Evolutionary conservation across 2,113 vertebrate species (phyloP).

Genomic region (Macroglossus sobrinus): DNA sequence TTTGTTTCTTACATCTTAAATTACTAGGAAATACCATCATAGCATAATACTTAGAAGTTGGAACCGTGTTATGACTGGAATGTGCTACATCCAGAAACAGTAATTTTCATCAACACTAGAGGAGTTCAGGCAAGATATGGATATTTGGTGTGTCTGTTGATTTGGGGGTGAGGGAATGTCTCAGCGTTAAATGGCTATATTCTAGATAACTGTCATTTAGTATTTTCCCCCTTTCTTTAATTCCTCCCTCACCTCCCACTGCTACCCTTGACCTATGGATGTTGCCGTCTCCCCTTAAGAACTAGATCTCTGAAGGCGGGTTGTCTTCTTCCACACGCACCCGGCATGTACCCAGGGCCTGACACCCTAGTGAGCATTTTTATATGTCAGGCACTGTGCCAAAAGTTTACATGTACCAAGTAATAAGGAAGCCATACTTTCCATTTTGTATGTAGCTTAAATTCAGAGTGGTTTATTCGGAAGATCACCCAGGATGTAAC

Average conservation of each 20-base stretch:
- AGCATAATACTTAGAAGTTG: not conserved
- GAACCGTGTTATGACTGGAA: not conserved
- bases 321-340: no score
- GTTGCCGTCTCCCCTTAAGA: no score
- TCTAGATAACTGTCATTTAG: not conserved
- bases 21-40: not conserved
- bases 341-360: no score
- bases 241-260: no score
- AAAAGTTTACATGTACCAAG: no score
- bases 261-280: no score
- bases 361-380: not conserved
- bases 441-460: not conserved
- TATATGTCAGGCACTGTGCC: not conserved
- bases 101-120: not conserved
- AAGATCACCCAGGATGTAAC: not conserved
- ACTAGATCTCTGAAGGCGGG: no score
- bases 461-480: not conserved
- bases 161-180: not conserved
- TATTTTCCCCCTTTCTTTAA: no score
- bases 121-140: not conserved
- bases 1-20: not conserved
- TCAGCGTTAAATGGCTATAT: not conserved
- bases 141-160: not conserved
- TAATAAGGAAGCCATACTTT: not conserved
- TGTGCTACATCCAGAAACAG: not conserved